Conservation (phyloP, 2,888 invertebrate species). For the Odontomyia ornata region DNA sequence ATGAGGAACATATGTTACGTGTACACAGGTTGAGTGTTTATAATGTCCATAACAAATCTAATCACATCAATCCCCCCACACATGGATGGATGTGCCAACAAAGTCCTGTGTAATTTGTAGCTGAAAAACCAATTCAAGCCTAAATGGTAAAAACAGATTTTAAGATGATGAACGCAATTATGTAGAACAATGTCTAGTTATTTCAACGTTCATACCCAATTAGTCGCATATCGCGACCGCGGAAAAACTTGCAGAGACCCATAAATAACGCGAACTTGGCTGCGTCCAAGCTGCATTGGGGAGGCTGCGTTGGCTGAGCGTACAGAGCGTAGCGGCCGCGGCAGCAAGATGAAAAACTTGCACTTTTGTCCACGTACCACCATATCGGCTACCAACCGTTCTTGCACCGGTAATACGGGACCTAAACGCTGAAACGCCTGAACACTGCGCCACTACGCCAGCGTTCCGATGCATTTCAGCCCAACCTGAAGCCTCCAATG, state of each 20-base stretch:
- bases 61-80: not conserved
- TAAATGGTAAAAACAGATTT: constrained; percentile 33
- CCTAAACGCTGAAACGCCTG: not conserved
- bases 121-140: constrained; percentile 22
- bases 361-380: constrained; percentile 52
- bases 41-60: too few species aligned
- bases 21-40: too few species aligned
- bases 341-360: constrained; percentile 53
- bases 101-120: constrained; percentile 46
- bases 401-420: constrained; percentile 22
- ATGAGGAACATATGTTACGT: too few species aligned
- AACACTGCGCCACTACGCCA: not conserved
- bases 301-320: constrained; percentile 37
- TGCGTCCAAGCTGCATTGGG: not conserved
- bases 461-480: not conserved
- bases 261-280: constrained; percentile 57
- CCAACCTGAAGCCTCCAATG: not conserved
- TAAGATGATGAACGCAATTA: constrained; percentile 59
- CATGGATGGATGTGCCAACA: not conserved
- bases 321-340: constrained; percentile 48
- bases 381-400: constrained; percentile 27
- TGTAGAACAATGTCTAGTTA: constrained; percentile 60
- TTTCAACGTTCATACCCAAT: constrained; percentile 61
- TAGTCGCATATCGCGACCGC: constrained; percentile 63
- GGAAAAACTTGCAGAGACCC: constrained; percentile 63